Percentiles rank a stretch among this genome's conserved stretches.
Conservation (phyloP, 2,888 invertebrate species). For the Lithosia quadra region DNA sequence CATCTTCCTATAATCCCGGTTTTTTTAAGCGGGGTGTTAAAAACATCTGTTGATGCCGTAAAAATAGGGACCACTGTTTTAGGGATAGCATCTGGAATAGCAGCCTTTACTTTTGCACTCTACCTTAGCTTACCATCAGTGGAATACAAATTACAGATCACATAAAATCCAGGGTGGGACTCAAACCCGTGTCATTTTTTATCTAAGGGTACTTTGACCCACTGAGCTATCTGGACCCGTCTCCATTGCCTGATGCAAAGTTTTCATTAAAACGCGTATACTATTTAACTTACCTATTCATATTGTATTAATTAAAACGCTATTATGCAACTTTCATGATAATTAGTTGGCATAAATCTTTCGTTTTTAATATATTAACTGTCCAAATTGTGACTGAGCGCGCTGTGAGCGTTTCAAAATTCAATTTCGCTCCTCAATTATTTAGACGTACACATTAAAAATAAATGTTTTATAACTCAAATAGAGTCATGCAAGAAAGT, state of each 20-base stretch:
- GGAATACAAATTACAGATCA: background rate
- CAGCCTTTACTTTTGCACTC: background rate
- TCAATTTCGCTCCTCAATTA: conserved; percentile 6
- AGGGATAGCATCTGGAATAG: background rate
- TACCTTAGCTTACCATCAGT: background rate
- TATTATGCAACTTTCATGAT: conserved; percentile 2
- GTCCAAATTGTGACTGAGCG: background rate
- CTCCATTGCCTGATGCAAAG: background rate
- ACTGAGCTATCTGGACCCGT: background rate
- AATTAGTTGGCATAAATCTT: background rate
- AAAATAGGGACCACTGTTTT: no score
- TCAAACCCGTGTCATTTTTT: background rate
- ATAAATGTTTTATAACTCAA: conserved; percentile 11
- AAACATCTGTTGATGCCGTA: background rate
- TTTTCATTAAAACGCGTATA: background rate
- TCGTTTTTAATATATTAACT: background rate
- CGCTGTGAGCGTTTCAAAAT: background rate
- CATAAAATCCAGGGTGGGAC: background rate
- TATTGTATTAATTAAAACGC: background rate
- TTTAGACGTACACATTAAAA: conserved; percentile 2
- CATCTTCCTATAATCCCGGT: background rate
- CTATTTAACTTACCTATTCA: background rate
- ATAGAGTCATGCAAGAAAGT: conserved; percentile 39
- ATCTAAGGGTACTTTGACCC: background rate
- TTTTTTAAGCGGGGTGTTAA: background rate